Conservation (phyloP, 2,888 invertebrate genomes). For the Leptopilina myrica region DNA sequence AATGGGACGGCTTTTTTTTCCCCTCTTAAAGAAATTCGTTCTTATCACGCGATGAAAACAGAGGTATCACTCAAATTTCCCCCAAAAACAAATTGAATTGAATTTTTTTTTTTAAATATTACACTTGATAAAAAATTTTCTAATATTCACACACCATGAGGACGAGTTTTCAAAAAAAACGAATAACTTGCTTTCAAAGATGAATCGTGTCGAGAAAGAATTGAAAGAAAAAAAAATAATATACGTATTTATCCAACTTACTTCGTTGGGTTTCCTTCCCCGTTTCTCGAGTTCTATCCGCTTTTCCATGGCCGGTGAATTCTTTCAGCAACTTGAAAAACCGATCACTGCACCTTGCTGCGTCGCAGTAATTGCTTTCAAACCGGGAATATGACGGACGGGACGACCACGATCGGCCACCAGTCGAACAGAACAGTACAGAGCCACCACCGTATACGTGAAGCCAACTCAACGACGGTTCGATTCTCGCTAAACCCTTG, state of each 20-base stretch:
- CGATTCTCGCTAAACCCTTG: constrained; percentile 59
- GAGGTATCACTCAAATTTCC: not conserved
- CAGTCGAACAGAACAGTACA: constrained; percentile 68
- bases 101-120: not conserved
- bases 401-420: constrained; percentile 61
- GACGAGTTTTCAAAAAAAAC: not conserved
- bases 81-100: not conserved
- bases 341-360: constrained; percentile 68
- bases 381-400: constrained; percentile 75
- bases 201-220: constrained; percentile 25
- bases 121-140: too few relatives aligned
- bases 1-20: constrained; percentile 23
- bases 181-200: constrained; percentile 18
- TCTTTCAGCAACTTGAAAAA: constrained; percentile 54
- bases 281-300: constrained; percentile 96
- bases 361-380: constrained; percentile 74
- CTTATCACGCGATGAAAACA: constrained; percentile 27
- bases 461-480: constrained; percentile 69
- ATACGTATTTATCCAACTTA: constrained; percentile 78
- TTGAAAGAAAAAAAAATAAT: constrained; percentile 43
- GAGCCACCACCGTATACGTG: constrained; percentile 64
- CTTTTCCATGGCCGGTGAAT: constrained; percentile 87
- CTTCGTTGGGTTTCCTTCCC: constrained; percentile 93
- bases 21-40: constrained; percentile 4
- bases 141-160: not conserved